Percentiles rank a stretch among this genome's conserved stretches.
Evolutionary conservation across 2,797 vertebrate species (phyloP).

Genomic region (Eleutherodactylus coqui): DNA sequence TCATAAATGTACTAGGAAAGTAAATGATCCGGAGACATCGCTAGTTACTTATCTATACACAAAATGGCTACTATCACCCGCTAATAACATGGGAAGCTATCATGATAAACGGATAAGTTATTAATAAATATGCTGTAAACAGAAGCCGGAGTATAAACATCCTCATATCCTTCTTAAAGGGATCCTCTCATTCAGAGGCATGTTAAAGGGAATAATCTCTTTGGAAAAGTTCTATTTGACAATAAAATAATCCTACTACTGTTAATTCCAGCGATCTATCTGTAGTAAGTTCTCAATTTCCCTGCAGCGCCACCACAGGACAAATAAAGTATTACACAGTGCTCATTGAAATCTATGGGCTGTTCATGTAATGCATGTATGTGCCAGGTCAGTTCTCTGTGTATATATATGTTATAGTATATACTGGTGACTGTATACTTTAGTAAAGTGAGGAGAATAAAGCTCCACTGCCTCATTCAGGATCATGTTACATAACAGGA

Average conservation of each 20-base stretch:
- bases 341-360: background rate
- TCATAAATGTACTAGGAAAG: background rate
- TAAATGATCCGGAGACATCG: background rate
- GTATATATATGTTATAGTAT: background rate
- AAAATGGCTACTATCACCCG: background rate
- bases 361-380: background rate
- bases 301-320: background rate
- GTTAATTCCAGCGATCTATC: background rate
- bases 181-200: background rate
- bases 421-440: background rate
- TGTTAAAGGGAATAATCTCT: background rate
- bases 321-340: background rate
- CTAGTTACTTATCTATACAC: background rate
- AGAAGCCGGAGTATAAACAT: background rate
- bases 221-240: background rate
- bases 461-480: too few species aligned
- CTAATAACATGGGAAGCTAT: background rate
- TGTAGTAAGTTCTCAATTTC: background rate
- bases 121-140: background rate
- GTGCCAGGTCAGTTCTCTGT: background rate
- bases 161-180: background rate
- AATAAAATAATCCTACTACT: background rate
- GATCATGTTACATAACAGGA: too few species aligned
- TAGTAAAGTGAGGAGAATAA: too few species aligned
- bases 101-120: background rate